These are phyloP conservation scores for Anoura caudifer DNA, from an alignment of 2,113 vertebrate genomes.

Conservation along the genomic window DNA sequence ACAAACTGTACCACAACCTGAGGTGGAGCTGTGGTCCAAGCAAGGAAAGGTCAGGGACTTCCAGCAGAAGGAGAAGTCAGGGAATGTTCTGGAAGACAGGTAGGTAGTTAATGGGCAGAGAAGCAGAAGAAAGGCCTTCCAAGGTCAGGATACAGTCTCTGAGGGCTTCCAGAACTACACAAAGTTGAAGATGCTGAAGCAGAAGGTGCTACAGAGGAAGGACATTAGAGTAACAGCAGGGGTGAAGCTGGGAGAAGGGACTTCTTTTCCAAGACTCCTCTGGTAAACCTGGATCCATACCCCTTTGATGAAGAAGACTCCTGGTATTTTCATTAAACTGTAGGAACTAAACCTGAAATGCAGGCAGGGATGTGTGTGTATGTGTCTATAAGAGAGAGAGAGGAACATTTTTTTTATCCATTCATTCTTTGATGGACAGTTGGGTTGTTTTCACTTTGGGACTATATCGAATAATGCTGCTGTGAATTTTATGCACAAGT, in stretches of 20 bases:
- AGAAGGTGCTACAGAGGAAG: neutral
- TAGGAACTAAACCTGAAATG: neutral
- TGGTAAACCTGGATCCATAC: neutral
- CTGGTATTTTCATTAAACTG: conserved; percentile 6
- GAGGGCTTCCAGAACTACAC: conserved; percentile 17
- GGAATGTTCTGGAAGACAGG: neutral
- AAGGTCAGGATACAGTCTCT: neutral
- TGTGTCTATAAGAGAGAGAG: neutral
- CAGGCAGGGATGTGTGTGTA: neutral
- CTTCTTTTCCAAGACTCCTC: neutral
- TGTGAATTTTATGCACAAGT: neutral
- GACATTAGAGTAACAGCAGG: neutral
- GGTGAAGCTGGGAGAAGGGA: neutral
- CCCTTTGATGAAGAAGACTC: neutral
- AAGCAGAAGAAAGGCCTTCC: neutral
- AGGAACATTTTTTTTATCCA: neutral
- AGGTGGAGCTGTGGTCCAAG: neutral
- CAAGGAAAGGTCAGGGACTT: neutral
- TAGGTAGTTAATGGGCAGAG: neutral
- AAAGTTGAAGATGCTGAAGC: neutral
- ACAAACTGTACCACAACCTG: neutral
- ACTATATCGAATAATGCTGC: neutral
- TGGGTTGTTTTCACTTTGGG: neutral
- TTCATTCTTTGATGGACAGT: neutral
- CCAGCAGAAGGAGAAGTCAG: neutral